Evolutionary conservation across 2,113 vertebrate genomes (phyloP), one percentile per base, ranked within the genome.

Genomic region (Hiodon alosoides): DNA sequence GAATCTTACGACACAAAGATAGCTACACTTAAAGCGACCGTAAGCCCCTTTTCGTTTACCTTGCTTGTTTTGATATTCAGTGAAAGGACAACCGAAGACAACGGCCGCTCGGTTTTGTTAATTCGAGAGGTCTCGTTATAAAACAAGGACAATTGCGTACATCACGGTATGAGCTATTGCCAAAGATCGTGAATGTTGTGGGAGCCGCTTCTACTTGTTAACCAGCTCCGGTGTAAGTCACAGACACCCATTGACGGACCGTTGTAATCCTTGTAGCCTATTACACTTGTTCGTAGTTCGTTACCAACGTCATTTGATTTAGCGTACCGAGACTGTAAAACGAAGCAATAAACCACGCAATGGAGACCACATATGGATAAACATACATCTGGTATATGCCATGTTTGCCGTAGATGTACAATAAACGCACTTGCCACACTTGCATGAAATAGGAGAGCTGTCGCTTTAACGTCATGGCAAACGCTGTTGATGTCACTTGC

Each of bases 391-490:
- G 58, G 8, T 9, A 3, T 9, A 59, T 9, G 58, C 58, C 14
- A 14, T 9, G 58, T 59, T 14, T 14, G 1, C 9, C 14, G 58
- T 9, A 31, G 58, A 11, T 59, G 58, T 59, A 48, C 31, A 48
- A 13, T 71, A 9, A 48, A 58, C 31, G 31, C 54, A 13, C 13
- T 52, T 55, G 61, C 54, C 14, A 46, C 51, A 13, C 51, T 16
- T 60, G 58, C 48, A 50, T 73, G 61, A 73, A 72, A 73, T 59
- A 54, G 71, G 55, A 68, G 61, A 50, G 62, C 65, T 72, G 76
- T 68, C 71, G 53, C 76, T 69, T 69, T 73, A 69, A 78, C 65
- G 76, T 68, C 53, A 69, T 61, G 55, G 50, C 60, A 60, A 16
- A 57, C 60, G 69, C n/a, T 66, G 60, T 55, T 31, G 71, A 73